A percentile compares a stretch with the other conserved stretches of the same genome.
phyloP scores from a whole-genome alignment of 2,113 vertebrate genomes.

The Anarhynchus alexandrinus region DNA sequence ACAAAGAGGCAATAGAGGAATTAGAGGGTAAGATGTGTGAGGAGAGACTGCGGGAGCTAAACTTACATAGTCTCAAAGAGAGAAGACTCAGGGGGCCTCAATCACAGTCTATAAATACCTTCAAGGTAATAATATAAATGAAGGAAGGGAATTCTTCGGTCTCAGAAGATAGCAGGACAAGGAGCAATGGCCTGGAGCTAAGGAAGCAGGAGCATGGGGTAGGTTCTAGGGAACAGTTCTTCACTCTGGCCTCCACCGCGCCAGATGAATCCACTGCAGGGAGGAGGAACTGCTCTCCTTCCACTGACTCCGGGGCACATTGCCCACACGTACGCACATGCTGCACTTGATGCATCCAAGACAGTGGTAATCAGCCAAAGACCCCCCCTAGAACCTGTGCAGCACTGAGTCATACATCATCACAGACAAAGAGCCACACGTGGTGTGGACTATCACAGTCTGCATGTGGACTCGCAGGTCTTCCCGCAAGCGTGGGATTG shows the following conservation, averaged over 20 bases:
- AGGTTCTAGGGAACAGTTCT: slow-evolving; percentile 41
- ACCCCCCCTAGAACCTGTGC: not conserved
- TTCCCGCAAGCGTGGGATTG: not conserved
- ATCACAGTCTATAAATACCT: slow-evolving; percentile 73
- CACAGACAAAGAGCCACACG: not conserved
- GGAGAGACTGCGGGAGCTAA: slow-evolving; percentile 57
- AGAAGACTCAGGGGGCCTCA: slow-evolving; percentile 56
- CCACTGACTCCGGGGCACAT: not conserved
- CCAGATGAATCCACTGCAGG: not conserved
- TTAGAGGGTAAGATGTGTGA: slow-evolving; percentile 53
- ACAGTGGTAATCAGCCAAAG: not conserved
- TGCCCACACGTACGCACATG: not conserved
- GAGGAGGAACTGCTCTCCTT: slow-evolving; percentile 15
- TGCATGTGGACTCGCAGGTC: not conserved
- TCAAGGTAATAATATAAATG: slow-evolving; percentile 74
- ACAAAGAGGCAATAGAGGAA: slow-evolving; percentile 54
- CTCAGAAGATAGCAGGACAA: slow-evolving; percentile 69
- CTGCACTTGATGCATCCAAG: not conserved
- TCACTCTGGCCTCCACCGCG: not conserved
- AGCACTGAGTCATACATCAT: not conserved
- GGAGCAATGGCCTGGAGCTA: slow-evolving; percentile 71
- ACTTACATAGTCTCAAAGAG: slow-evolving; percentile 64
- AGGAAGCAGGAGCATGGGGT: slow-evolving; percentile 36
- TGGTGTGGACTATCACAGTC: not conserved
- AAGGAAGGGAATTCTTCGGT: slow-evolving; percentile 64